These are phyloP conservation scores for Pelusios castaneus DNA, from an alignment of 2,113 vertebrate species.

Conservation along the genomic window DNA sequence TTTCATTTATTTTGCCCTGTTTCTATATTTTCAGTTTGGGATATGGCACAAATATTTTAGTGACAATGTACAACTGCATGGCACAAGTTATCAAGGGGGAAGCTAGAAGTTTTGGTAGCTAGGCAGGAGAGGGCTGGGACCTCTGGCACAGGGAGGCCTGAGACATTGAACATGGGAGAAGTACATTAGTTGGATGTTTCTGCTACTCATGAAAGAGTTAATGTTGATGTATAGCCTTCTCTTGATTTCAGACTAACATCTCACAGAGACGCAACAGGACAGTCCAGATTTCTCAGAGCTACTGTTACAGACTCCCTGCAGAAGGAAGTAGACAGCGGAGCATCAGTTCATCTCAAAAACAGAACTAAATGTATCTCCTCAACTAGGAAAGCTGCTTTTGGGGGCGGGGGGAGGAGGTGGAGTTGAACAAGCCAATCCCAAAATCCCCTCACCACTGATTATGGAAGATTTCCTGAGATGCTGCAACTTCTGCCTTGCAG, in stretches of 20 bases:
- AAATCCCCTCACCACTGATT: constrained; percentile 13
- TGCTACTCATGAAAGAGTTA: background rate
- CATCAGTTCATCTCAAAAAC: background rate
- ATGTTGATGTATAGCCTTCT: background rate
- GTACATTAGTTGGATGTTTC: background rate
- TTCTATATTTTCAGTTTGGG: background rate
- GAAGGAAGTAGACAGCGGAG: background rate
- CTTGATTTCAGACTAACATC: background rate
- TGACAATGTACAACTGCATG: background rate
- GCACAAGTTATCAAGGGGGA: accelerated
- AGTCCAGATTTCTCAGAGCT: background rate
- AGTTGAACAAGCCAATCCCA: constrained; percentile 18
- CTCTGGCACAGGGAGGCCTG: background rate
- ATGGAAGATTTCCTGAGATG: constrained; percentile 1
- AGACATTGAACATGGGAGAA: background rate
- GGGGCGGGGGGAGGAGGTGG: background rate
- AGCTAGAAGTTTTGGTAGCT: background rate
- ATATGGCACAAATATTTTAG: background rate
- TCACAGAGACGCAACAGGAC: background rate
- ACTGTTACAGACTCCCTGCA: background rate
- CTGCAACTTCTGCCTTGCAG: background rate
- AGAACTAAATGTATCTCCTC: background rate
- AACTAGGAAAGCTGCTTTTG: background rate
- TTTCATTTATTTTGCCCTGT: background rate
- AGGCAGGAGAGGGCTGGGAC: background rate